These are phyloP conservation scores for Peucedramus taeniatus DNA, from an alignment of 2,113 vertebrate species.

Conservation along the genomic window DNA sequence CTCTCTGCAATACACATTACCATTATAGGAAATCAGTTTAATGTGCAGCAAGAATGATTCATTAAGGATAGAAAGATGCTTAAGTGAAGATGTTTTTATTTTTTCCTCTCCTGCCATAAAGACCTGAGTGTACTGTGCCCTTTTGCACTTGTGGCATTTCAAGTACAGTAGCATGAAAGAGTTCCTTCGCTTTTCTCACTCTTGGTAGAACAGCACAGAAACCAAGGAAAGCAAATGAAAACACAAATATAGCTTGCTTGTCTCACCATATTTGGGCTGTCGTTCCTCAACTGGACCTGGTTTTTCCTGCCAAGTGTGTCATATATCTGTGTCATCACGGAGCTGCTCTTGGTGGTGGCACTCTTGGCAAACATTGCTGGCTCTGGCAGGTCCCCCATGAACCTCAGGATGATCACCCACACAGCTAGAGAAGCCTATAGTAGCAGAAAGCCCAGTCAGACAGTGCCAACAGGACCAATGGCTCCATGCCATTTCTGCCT, in stretches of 20 bases:
- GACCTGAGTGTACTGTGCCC: background rate
- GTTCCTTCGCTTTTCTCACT: background rate
- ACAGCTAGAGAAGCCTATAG: constrained; percentile 83
- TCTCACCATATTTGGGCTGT: constrained; percentile 54
- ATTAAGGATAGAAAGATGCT: background rate
- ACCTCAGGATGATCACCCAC: constrained; percentile 91
- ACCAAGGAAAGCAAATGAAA: background rate
- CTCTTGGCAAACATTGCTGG: constrained; percentile 73
- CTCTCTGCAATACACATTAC: constrained; percentile 38
- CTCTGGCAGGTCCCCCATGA: constrained; percentile 95
- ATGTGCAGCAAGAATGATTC: background rate
- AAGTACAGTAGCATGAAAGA: background rate
- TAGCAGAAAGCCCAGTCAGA: background rate
- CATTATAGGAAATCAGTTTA: background rate
- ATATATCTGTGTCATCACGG: constrained; percentile 55
- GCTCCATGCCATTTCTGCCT: background rate
- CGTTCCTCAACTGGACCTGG: background rate
- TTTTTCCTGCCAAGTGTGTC: constrained; percentile 34
- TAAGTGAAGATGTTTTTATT: background rate
- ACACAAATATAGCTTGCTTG: background rate
- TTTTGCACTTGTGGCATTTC: background rate
- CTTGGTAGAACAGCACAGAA: background rate
- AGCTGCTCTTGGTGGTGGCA: background rate
- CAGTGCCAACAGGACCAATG: background rate
- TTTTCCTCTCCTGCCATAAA: background rate